Base-by-base conservation (phyloP, 2,888 invertebrate genomes). In the Metellina segmentata region DNA sequence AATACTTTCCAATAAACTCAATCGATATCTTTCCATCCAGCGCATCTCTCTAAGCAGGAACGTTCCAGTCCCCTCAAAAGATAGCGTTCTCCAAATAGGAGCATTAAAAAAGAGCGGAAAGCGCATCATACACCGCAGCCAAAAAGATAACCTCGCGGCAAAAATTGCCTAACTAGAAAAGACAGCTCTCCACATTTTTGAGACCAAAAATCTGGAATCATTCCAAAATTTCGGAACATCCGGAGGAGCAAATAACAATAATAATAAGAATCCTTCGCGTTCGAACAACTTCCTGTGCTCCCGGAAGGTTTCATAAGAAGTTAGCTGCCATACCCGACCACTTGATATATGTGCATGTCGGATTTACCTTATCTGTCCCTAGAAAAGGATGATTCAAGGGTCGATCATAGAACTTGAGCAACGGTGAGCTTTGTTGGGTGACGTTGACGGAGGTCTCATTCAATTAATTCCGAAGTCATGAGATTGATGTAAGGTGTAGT, bases 201-300 rank as follows among this genome's bases (percentile, higher is more conserved):
- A 82, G 20, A 6, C 77, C 70, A 61, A 61, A 34, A 81, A 72
- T 20, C 88, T 88, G 88, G 88, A 88, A 72, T 81, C 48, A 81
- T 52, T 88, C 88, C 88, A 88, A 88, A 88, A 49, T 72, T 77
- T 49, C n/a, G 52, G 70, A 79, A 71, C 78, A 77, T 77, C 69
- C 51, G 85, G 53, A 11, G n/a, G 49, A 51, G 69, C 11, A 85
- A 78, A 77, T 75, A 85, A 70, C 85, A 85, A 85, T 78, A 86
- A 86, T 82, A 71, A 71, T 61, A 79, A 5, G 61, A 79, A 79
- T 75, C 16, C 48, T 48, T 20, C 82, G 49, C 71, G 71, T 19
- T 70, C 16, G 82, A 53, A 34, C 16, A 53, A 52, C 48, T 75
- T 85, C n/a, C 75, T 85, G 53, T 61, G 61, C 20, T 51, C 51